Evolutionary conservation across 2,797 vertebrate genomes (phyloP).

Genomic region (Bryconaethiops microstoma): DNA sequence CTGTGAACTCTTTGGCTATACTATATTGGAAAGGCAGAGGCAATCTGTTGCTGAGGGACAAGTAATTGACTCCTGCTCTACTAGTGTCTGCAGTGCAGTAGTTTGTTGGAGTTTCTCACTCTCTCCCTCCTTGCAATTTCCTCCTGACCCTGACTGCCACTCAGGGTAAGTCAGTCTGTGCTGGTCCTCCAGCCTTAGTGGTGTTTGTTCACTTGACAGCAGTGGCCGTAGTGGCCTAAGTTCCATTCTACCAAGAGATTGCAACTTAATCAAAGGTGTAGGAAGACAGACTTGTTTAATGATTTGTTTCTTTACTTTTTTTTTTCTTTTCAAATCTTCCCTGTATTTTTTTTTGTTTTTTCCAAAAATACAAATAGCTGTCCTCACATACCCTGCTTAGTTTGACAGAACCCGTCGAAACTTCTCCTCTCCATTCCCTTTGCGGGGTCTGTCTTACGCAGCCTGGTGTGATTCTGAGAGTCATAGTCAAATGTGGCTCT

Average conservation of each 20-base stretch:
- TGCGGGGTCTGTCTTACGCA: neutral
- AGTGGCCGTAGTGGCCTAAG: slow-evolving; percentile 7
- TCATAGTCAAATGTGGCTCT: slow-evolving; percentile 17
- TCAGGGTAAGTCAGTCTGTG: slow-evolving; percentile 23
- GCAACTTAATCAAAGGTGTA: slow-evolving; percentile 19
- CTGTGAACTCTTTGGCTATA: slow-evolving; percentile 8
- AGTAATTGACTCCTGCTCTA: slow-evolving; percentile 52
- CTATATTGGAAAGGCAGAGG: slow-evolving; percentile 16
- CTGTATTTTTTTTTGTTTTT: neutral
- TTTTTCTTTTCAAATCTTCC: neutral
- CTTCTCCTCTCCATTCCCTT: neutral
- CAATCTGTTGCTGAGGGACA: slow-evolving; percentile 46
- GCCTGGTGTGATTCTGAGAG: slow-evolving; percentile 8
- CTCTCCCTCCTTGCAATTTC: slow-evolving; percentile 29
- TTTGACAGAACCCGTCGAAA: neutral
- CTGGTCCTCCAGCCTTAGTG: slow-evolving; percentile 12
- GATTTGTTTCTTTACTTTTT: neutral
- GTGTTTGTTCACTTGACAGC: slow-evolving; percentile 33
- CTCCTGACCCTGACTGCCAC: slow-evolving; percentile 42
- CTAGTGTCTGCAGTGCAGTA: slow-evolving; percentile 16
- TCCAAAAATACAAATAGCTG: neutral
- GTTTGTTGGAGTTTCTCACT: slow-evolving; percentile 40
- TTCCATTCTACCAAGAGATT: slow-evolving; percentile 18
- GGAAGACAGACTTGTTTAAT: neutral
- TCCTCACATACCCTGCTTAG: neutral